Percentiles rank a stretch among this genome's conserved stretches.
Conservation (phyloP, 2,888 invertebrate genomes). For the Euproctis similis region DNA sequence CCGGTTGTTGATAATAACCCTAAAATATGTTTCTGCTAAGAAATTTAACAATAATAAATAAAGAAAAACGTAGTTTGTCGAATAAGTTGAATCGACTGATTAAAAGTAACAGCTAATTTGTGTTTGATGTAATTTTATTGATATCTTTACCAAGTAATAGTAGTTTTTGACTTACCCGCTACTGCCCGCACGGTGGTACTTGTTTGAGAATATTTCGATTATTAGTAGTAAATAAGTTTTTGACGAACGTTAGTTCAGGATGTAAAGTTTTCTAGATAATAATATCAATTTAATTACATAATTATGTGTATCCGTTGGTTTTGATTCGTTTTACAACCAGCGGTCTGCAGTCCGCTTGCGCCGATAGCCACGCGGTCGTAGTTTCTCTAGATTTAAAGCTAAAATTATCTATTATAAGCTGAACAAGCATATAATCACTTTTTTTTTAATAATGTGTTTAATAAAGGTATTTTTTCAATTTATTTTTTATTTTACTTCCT, state of each 20-base stretch:
- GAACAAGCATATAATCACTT: constrained; percentile 44
- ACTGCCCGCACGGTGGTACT: too few relatives aligned
- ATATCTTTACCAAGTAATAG: constrained; percentile 12
- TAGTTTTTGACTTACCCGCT: constrained; percentile 18
- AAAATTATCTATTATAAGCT: constrained; percentile 31
- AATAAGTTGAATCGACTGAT: constrained; percentile 39
- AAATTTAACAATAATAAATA: too few relatives aligned
- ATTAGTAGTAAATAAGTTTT: constrained; percentile 34
- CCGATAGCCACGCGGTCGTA: constrained; percentile 6
- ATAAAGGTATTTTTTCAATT: constrained; percentile 44
- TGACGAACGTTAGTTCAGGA: constrained; percentile 30
- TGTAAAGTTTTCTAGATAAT: constrained; percentile 38
- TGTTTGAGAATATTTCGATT: constrained; percentile 30
- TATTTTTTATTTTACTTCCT: constrained; percentile 16
- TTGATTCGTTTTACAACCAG: neutral
- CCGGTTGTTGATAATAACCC: neutral
- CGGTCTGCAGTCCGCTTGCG: neutral
- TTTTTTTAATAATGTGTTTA: constrained; percentile 38
- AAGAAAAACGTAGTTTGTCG: constrained; percentile 25
- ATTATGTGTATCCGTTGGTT: constrained; percentile 15
- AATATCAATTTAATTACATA: constrained; percentile 32
- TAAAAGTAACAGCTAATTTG: constrained; percentile 23
- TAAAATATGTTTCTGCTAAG: constrained; percentile 13
- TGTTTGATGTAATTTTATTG: constrained; percentile 20
- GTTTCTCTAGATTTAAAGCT: constrained; percentile 22